A percentile compares a stretch with the other conserved stretches of the same genome.
Conservation (phyloP, 2,113 vertebrate genomes). For the Cheirogaleus medius region DNA sequence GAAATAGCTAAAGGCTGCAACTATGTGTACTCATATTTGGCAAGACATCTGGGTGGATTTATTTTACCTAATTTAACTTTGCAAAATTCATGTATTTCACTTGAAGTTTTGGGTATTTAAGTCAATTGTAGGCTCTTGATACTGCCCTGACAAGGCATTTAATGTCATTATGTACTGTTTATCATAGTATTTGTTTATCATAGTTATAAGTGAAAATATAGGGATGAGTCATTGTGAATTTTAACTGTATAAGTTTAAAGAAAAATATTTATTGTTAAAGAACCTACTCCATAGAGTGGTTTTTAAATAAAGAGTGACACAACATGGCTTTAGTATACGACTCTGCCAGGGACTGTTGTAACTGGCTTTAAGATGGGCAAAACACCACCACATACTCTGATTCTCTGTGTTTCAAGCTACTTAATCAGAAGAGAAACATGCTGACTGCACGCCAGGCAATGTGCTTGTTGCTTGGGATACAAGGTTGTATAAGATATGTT, state of each 20-base stretch:
- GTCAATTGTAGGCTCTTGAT: not conserved
- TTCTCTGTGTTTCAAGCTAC: not conserved
- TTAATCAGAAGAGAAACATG: not conserved
- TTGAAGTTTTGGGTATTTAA: constrained; percentile 11
- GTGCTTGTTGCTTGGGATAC: not conserved
- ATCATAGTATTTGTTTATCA: not conserved
- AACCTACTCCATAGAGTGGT: not conserved
- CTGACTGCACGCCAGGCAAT: not conserved
- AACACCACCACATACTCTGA: not conserved
- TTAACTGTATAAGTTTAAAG: not conserved
- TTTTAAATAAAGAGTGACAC: not conserved
- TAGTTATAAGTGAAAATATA: not conserved
- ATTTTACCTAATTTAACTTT: constrained; percentile 41
- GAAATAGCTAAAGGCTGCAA: constrained; percentile 7
- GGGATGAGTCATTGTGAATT: not conserved
- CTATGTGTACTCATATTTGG: constrained; percentile 12
- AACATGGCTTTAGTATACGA: not conserved
- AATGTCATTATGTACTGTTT: not conserved
- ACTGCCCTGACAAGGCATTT: not conserved
- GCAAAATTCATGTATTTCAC: not conserved
- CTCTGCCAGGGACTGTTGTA: not conserved
- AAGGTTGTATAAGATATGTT: not conserved
- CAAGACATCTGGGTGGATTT: constrained; percentile 58
- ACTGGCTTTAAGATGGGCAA: not conserved
- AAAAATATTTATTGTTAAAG: not conserved